Evolutionary conservation across 1,140 invertebrate species (phyloP).

Genomic region (Sweltsa coloradensis): DNA sequence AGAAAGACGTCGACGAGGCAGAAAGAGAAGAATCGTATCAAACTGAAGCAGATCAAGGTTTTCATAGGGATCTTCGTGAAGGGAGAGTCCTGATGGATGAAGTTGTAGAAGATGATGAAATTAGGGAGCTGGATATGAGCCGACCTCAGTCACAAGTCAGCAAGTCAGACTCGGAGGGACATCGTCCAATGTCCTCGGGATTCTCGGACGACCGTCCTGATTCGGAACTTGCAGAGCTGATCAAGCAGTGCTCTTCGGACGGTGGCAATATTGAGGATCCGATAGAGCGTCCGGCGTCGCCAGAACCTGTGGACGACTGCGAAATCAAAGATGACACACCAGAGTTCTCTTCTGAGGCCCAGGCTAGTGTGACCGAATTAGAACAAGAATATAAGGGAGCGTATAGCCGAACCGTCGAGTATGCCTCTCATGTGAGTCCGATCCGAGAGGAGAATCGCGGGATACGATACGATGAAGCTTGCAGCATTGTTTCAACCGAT

Average conservation of each 20-base stretch:
- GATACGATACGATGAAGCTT: constrained; percentile 8
- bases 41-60: constrained; percentile 30
- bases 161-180: constrained; percentile 28
- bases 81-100: constrained; percentile 19
- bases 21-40: constrained; percentile 28
- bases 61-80: constrained; percentile 26
- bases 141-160: constrained; percentile 27
- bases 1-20: constrained; percentile 31
- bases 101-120: constrained; percentile 20
- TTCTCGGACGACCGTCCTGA: constrained; percentile 31
- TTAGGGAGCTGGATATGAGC: constrained; percentile 17
- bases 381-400: constrained; percentile 22
- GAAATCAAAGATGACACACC: constrained; percentile 29
- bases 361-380: constrained; percentile 22
- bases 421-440: constrained; percentile 22
- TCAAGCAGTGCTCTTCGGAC: constrained; percentile 27
- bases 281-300: constrained; percentile 35
- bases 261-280: constrained; percentile 28
- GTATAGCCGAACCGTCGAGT: constrained; percentile 20
- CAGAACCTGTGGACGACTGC: constrained; percentile 31
- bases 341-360: constrained; percentile 23
- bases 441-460: constrained; percentile 18
- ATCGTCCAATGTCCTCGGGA: constrained; percentile 23
- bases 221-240: constrained; percentile 30
- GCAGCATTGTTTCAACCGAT: not conserved